Evolutionary conservation across 2,888 invertebrate genomes (phyloP), one percentile per base, ranked within the genome.

Genomic region (Rapana venosa): DNA sequence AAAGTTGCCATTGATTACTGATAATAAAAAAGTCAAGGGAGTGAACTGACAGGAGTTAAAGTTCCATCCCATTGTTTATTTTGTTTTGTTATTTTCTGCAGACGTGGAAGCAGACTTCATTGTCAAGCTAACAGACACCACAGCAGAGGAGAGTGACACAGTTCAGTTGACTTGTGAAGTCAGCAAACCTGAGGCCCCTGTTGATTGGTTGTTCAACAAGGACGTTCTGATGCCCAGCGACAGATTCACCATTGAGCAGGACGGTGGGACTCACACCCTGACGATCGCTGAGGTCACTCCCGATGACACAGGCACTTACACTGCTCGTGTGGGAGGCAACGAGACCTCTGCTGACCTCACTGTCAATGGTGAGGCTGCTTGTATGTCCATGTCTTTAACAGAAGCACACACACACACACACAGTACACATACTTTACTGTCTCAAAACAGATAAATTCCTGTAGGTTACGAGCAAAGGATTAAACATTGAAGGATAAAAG

Each of bases 71-170:
- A 2, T 47, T 47, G n/a, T n/a, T 61, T 17, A 61, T 66, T 17
- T 66, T 22, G 1, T 8, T 74, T 1, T n/a, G 6, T 47, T 83
- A 1, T 87, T 30, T 35, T 22, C 35, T 47, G 56, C 1, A 91
- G 97, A 99, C 97, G 96, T 98, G 92, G 98, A 98, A 91, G 98
- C 98, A 1, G 98, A 98, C 96, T 98, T 99, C 91, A 97, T 98
- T 90, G 97, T 97, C 47, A 97, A 98, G 89, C 97, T 99, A 95
- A 97, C 97, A 95, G 98, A 99, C 95, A 97, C 98, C 97, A 89
- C 91, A 26, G 92, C 91, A 1, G 90, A 88, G 20, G 92, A 92
- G 84, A 92, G 91, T 36, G 92, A 93, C 15, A 90, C 91, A 4
- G 98, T 98, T 20, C 97, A 97, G 92, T 97, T 99, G 92, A 97